Percentiles rank a stretch among this genome's conserved stretches.
phyloP scores from a whole-genome alignment of 2,797 vertebrate species.

The Tympanoctomys barrerae region DNA sequence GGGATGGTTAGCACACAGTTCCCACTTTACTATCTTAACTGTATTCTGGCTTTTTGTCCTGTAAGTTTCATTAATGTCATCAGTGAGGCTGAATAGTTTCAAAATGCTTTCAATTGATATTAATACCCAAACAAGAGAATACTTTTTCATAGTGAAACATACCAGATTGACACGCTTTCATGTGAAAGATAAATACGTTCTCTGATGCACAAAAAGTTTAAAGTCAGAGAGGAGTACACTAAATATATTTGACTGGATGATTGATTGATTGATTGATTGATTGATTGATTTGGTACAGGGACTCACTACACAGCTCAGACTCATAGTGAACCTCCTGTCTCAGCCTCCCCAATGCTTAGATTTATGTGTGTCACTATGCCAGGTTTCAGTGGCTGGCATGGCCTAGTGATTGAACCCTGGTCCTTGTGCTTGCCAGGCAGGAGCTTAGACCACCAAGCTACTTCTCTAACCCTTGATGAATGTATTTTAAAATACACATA shows the following conservation, averaged over 20 bases:
- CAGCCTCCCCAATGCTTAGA: too few relatives aligned
- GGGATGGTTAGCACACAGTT: constrained; percentile 51
- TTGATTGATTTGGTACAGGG: too few relatives aligned
- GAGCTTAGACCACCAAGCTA: too few relatives aligned
- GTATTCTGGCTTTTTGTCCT: constrained; percentile 51
- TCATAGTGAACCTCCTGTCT: too few relatives aligned
- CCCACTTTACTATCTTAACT: constrained; percentile 49
- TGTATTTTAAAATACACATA: neutral
- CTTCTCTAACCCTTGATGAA: neutral
- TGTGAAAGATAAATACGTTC: neutral
- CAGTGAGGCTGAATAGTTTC: constrained; percentile 15
- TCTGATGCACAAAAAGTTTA: constrained; percentile 26
- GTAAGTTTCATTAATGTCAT: constrained; percentile 49
- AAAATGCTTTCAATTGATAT: constrained; percentile 63
- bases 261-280: too few relatives aligned
- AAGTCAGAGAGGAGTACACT: neutral
- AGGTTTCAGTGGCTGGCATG: too few relatives aligned
- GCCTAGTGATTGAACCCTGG: too few relatives aligned
- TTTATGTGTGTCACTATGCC: too few relatives aligned
- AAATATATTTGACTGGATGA: constrained; percentile 1
- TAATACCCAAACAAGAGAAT: constrained; percentile 6
- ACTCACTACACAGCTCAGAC: too few relatives aligned
- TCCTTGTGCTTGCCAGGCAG: too few relatives aligned
- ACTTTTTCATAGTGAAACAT: neutral
- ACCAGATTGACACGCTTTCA: constrained; percentile 3